Evolutionary conservation across 2,113 vertebrate genomes (phyloP).

Genomic region (Cettia cetti): DNA sequence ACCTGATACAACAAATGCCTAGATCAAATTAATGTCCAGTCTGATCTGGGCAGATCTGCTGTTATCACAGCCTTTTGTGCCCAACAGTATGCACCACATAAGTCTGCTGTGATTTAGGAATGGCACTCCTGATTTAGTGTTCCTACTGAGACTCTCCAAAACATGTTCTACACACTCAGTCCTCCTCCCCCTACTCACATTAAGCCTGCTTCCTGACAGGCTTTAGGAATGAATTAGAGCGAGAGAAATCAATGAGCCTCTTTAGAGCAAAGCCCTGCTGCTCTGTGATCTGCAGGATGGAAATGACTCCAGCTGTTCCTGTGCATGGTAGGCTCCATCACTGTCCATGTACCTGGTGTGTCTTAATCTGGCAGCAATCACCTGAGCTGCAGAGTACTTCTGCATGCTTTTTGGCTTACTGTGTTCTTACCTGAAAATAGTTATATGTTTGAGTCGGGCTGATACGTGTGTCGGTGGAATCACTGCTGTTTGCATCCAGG

Average conservation of each 20-base stretch:
- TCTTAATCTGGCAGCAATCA: not conserved
- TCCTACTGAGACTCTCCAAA: not conserved
- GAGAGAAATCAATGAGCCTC: not conserved
- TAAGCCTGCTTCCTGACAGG: not conserved
- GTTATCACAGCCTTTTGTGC: not conserved
- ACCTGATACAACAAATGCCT: not conserved
- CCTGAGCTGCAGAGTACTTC: not conserved
- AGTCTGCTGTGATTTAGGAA: not conserved
- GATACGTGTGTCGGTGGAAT: accelerated
- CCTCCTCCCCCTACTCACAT: not conserved
- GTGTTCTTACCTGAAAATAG: too few species aligned
- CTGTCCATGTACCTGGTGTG: accelerated
- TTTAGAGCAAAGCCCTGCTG: not conserved
- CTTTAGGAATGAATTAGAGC: not conserved
- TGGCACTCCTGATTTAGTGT: not conserved
- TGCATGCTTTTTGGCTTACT: not conserved
- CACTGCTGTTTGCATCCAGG: not conserved
- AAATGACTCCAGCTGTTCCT: not conserved
- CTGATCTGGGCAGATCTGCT: not conserved
- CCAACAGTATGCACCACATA: too few species aligned
- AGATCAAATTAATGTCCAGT: not conserved
- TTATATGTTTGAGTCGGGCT: accelerated
- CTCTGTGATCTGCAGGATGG: not conserved
- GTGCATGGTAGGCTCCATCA: accelerated
- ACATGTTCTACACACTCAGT: not conserved